These are phyloP conservation scores for Periparus ater DNA, from an alignment of 2,797 vertebrate genomes.

Conservation along the genomic window DNA sequence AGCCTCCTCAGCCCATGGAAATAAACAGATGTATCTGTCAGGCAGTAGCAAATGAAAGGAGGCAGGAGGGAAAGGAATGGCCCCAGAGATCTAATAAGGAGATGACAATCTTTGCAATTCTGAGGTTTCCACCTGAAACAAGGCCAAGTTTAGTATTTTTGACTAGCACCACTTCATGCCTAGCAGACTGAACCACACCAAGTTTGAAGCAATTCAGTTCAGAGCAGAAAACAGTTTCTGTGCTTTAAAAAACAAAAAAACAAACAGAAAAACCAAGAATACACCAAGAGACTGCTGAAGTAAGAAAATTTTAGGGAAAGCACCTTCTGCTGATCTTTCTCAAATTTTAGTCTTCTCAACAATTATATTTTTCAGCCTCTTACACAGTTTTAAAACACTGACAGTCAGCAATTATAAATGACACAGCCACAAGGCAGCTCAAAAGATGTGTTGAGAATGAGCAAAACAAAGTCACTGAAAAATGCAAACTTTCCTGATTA, in stretches of 20 bases:
- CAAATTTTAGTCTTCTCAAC: not conserved
- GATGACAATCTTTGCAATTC: not conserved
- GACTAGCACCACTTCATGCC: not conserved
- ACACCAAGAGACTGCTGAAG: not conserved
- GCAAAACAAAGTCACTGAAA: not conserved
- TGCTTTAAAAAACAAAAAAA: not conserved
- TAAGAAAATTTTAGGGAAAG: not conserved
- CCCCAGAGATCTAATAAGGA: not conserved
- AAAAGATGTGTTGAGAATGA: not conserved
- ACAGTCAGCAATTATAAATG: not conserved
- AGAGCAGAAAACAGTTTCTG: not conserved
- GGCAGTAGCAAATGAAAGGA: not conserved
- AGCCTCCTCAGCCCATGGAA: not conserved
- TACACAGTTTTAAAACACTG: not conserved
- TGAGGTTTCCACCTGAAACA: not conserved
- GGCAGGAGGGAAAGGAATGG: not conserved
- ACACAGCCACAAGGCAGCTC: not conserved
- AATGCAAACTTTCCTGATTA: not conserved
- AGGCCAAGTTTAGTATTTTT: not conserved
- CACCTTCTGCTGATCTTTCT: not conserved
- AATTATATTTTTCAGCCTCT: not conserved
- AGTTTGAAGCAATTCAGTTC: not conserved
- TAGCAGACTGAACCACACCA: not conserved
- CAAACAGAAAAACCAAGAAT: not conserved
- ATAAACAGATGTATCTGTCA: not conserved